Evolutionary conservation across 2,113 vertebrate genomes (phyloP), one percentile per base, ranked within the genome.

Genomic region (Phrynocephalus versicolor): DNA sequence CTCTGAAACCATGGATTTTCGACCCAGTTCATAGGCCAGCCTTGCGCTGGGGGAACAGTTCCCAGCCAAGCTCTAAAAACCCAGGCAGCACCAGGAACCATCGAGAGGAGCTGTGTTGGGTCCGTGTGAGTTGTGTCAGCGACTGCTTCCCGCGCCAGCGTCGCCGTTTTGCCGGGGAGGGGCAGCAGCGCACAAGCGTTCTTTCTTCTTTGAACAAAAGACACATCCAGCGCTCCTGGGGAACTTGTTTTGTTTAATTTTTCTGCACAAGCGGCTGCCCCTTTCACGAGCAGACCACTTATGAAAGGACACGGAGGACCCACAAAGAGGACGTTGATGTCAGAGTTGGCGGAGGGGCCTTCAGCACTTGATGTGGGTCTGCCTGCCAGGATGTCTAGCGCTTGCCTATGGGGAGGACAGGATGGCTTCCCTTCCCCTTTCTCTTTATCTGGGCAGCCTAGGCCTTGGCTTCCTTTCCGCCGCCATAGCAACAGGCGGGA

Each of bases 401-500:
- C 18, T 72, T 0, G 2, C 64, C 87, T 35, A 0, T 21, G 45
- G 45, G 0, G 6, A 74, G 23, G 30, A 65, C 3, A 55, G 19
- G 6, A 39, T 0, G 5, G 13, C 15, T 57, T 35, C 14, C 3
- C 3, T 55, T 2, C 62, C 6, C 62, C 58, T 60, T 60, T 5
- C 71, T 39, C 35, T 41, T 62, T 33, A 7, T 33, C 62, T 45
- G 51, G 37, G 51, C 64, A 25, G 33, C 51, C 35, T 0, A 27
- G 71, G 14, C 37, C 0, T 0, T 45, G 25, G 23, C 62, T 74
- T 73, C 25, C 13, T 82, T 89, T 39, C 51, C 83, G 87, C 79
- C 72, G 37, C 87, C 83, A 83, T 70, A 51, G 88, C 89, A 90
- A 85, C 90, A 57, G 72, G 84, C 70, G 85, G 81, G 51, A 27